Evolutionary conservation across 2,888 invertebrate species (phyloP), one percentile per base, ranked within the genome.

Genomic region (Agrenia bidenticulata): DNA sequence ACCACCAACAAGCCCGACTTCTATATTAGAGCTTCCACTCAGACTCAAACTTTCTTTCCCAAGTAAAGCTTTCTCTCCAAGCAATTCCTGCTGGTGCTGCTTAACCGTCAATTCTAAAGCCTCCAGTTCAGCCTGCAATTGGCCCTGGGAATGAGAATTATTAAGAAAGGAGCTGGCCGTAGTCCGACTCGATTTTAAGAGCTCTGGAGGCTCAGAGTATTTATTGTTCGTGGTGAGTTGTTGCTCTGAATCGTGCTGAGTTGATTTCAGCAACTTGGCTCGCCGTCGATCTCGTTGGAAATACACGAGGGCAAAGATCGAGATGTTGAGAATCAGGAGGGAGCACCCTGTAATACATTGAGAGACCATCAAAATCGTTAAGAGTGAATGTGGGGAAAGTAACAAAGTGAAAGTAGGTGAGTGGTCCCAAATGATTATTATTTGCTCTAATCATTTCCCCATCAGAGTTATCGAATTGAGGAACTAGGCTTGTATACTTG

Each of bases 231-330:
- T 56, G 2, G 27, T 17, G 32, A 37, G 37, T 15, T 21, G 26
- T 24, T 21, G 23, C n/a, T 37, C 55, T 26, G 32, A 27, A 27
- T 59, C 61, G 32, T 41, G 51, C 7, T 21, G 37, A 1, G 60
- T 58, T 0, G 70, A 66, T 50, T 70, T 70, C 42, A 67, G 88
- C 53, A 89, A 90, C 80, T 91, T 90, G 77, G 89, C 83, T 70
- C 88, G 82, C 58, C 89, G 88, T 80, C 89, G 89, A 77, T 88
- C 88, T 60, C 88, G 80, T 79, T 91, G 91, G 79, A 90, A 91
- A 80, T 90, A 91, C 5, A 91, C 89, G 1, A 89, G 90, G 58
- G 90, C 90, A 78, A 91, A 91, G 77, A 92, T 89, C 37, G 91
- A 82, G 56, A 91, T 88, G 81, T 92, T 92, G 26, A 92, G 82